Conservation (phyloP, 2,888 invertebrate species). For the Epiblema foenella region DNA sequence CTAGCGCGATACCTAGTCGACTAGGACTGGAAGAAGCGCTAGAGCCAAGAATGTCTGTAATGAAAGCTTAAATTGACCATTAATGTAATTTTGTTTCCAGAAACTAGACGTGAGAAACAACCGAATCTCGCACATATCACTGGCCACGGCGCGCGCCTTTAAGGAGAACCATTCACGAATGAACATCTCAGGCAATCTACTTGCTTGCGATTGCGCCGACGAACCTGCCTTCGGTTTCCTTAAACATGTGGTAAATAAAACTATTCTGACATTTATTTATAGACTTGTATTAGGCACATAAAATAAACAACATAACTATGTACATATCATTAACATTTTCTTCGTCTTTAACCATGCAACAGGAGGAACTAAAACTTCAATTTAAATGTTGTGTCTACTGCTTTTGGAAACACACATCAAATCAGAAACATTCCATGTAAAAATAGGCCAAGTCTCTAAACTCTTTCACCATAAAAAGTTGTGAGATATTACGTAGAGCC, state of each 20-base stretch:
- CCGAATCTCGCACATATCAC: constrained; percentile 16
- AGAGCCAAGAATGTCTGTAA: no score
- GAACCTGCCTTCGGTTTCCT: constrained; percentile 9
- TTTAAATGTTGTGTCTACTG: no score
- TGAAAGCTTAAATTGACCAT: background rate
- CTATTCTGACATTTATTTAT: background rate
- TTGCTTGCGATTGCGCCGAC: constrained; percentile 25
- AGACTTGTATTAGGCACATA: background rate
- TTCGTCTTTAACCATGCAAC: no score
- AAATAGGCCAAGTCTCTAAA: no score
- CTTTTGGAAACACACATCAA: no score
- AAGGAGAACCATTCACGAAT: background rate
- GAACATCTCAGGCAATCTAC: constrained; percentile 17
- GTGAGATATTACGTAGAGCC: no score
- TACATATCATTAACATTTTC: no score
- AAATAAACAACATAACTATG: background rate
- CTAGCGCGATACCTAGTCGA: no score
- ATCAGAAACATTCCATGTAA: no score
- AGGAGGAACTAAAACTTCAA: no score
- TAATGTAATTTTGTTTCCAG: background rate
- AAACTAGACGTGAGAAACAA: constrained; percentile 31
- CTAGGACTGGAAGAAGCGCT: no score
- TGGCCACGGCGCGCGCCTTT: background rate
- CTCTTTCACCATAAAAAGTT: no score
- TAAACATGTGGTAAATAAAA: constrained; percentile 13